Conservation (phyloP, 1,140 invertebrate genomes). For the Anoplolepis gracilipes region DNA sequence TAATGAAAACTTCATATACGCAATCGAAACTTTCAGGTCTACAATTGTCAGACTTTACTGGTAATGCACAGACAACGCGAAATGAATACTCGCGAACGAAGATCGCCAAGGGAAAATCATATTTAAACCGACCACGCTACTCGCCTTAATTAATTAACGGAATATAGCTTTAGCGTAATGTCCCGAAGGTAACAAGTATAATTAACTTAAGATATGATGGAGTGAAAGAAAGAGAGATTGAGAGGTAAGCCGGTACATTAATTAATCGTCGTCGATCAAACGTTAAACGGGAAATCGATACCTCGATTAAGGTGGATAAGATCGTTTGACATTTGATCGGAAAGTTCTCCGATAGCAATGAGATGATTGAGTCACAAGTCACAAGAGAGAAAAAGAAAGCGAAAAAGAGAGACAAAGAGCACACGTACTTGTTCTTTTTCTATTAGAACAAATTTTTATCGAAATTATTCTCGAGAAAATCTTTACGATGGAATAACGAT, state of each 20-base stretch:
- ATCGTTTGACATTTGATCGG: constrained; percentile 55
- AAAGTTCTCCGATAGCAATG: not conserved
- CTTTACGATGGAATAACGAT: not conserved
- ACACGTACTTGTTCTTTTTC: not conserved
- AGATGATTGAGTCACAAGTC: constrained; percentile 22
- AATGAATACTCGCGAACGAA: constrained; percentile 59
- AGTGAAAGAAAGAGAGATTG: constrained; percentile 7
- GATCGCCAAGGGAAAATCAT: constrained; percentile 63
- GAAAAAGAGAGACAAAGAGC: not conserved
- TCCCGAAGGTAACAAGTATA: constrained; percentile 68
- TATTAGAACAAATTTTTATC: constrained; percentile 40
- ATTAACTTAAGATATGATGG: constrained; percentile 66
- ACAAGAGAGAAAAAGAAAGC: not conserved
- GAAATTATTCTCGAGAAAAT: constrained; percentile 10
- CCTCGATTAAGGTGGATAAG: not conserved
- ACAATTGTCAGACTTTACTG: constrained; percentile 26
- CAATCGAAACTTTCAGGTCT: constrained; percentile 16
- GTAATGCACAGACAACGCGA: not conserved
- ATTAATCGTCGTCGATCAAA: constrained; percentile 63
- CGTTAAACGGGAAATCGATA: constrained; percentile 43
- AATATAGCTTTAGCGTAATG: constrained; percentile 74
- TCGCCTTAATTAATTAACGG: constrained; percentile 77
- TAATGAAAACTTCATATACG: constrained; percentile 2
- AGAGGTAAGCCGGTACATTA: constrained; percentile 44
- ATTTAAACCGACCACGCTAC: constrained; percentile 76